Evolutionary conservation across 2,797 vertebrate species (phyloP).

Genomic region (Macrochelys suwanniensis): DNA sequence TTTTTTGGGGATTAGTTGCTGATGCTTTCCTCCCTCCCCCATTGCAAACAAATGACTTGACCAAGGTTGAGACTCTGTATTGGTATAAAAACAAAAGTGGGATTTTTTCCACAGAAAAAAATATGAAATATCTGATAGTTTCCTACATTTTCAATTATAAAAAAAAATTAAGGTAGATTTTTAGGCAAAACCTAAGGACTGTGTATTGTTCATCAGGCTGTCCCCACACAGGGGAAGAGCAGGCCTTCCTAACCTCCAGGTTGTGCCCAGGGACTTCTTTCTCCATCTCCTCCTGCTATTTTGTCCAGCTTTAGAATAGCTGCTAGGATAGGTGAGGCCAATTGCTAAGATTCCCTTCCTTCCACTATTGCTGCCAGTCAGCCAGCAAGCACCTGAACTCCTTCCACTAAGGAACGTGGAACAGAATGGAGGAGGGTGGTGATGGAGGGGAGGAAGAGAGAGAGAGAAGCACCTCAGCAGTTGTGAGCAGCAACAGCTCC

Average conservation of each 20-base stretch:
- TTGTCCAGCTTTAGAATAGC: neutral
- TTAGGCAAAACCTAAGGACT: neutral
- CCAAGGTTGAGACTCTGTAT: neutral
- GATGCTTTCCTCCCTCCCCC: neutral
- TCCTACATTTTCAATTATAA: neutral
- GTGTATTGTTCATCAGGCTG: neutral
- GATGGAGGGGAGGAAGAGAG: too few species aligned
- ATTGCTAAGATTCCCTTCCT: neutral
- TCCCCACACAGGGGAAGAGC: too few species aligned
- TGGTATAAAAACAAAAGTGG: neutral
- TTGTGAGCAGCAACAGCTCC: neutral
- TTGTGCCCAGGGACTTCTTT: too few species aligned
- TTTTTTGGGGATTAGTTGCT: neutral
- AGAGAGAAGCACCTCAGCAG: neutral
- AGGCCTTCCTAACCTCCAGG: too few species aligned
- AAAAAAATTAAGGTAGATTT: neutral
- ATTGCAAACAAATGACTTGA: neutral
- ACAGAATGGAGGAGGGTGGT: neutral
- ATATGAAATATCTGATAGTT: neutral
- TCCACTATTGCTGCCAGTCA: neutral
- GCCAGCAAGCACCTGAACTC: too few species aligned
- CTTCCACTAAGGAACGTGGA: neutral
- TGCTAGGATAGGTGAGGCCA: neutral
- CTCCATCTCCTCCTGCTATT: neutral
- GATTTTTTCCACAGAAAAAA: neutral